Evolutionary conservation across 2,888 invertebrate species (phyloP), one percentile per base, ranked within the genome.

Genomic region (Formica aserva): DNA sequence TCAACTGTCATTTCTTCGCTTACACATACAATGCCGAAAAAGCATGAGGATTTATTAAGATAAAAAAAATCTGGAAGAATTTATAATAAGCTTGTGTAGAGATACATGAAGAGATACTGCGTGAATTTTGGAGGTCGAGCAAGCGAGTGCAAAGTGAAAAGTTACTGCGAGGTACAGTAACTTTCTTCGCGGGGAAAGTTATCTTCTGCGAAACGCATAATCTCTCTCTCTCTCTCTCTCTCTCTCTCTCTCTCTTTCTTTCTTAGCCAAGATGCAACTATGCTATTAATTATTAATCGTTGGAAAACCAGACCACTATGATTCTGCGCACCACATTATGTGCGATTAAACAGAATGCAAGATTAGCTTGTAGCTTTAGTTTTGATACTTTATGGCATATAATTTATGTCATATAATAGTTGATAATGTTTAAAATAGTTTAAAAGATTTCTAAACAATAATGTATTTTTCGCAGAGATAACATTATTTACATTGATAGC

Each of bases 1-100:
- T 45, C 22, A 66, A 45, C 18, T 13, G 38, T 3, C 29, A 41
- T 41, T 29, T 11, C n/a, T 2, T 83, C 38, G 11, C 45, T 76
- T 41, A 4, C 0, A 35, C 18, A 22, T 22, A 41, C 41, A 15
- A 78, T 65, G 41, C 62, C 76, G 69, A 84, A 87, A 87, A 86
- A 80, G 83, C 86, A 80, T 83, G 83, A 85, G 74, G 85, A 78
- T 85, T 83, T 78, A 85, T 85, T 86, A 85, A 89, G 88, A 86
- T 83, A 88, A 86, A 86, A 90, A 88, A 91, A 91, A 91, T 89
- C 92, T 90, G 82, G 82, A 89, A 92, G 91, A 92, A 92, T 92
- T 92, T 92, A 26, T 26, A 92, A 92, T 92, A 92, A 91, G 88
- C 91, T 88, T 84, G 78, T 13, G 78, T 57, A 52, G 66, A 69